Evolutionary conservation across 1,140 invertebrate species (phyloP).

Genomic region (Magallana ariakensis): DNA sequence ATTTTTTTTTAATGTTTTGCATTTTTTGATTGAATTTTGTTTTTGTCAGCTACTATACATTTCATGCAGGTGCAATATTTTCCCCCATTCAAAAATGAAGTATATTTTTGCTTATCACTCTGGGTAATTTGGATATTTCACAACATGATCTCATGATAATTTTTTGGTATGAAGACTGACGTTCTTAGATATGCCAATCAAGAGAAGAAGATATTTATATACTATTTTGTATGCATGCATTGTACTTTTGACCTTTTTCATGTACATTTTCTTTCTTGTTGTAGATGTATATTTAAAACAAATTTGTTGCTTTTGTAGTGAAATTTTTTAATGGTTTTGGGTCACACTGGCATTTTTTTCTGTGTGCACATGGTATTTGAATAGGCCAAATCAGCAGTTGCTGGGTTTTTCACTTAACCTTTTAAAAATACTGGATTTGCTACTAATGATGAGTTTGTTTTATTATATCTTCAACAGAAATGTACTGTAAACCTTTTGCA

Average conservation of each 20-base stretch:
- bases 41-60: not conserved
- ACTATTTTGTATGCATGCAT: not conserved
- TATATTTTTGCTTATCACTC: not conserved
- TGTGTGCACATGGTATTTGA: too few species aligned
- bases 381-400: too few species aligned
- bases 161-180: not conserved
- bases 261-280: not conserved
- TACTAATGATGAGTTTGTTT: too few species aligned
- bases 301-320: not conserved
- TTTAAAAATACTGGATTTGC: too few species aligned
- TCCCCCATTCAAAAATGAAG: not conserved
- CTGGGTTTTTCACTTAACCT: too few species aligned
- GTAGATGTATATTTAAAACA: not conserved
- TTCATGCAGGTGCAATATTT: slow-evolving; percentile 24
- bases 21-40: not conserved
- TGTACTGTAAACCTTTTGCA: too few species aligned
- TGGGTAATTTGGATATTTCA: slow-evolving; percentile 22
- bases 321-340: not conserved
- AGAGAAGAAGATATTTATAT: slow-evolving; percentile 12
- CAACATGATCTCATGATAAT: slow-evolving; percentile 26
- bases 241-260: not conserved
- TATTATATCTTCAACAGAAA: too few species aligned
- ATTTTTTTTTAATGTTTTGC: not conserved
- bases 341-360: not conserved
- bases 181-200: not conserved